Percentiles rank a stretch among this genome's conserved stretches.
Evolutionary conservation across 2,888 invertebrate genomes (phyloP).

Genomic region (Cephus pulcher): DNA sequence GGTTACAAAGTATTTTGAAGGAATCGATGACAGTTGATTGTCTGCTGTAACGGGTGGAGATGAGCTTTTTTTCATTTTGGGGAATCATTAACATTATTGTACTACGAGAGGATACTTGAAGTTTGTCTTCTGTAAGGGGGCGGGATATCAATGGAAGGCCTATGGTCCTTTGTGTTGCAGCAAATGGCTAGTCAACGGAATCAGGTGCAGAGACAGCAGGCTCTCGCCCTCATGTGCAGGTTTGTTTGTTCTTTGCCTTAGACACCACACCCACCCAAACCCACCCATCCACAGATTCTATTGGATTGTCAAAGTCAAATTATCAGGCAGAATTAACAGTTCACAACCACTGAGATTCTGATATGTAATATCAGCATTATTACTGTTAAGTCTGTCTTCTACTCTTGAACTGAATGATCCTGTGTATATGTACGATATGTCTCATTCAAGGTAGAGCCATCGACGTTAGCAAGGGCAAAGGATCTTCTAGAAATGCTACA

Average conservation of each 20-base stretch:
- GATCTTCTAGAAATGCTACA: background rate
- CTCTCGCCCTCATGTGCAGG: conserved; percentile 92
- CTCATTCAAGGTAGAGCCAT: background rate
- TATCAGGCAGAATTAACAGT: background rate
- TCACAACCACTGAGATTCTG: background rate
- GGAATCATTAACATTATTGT: background rate
- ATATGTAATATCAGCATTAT: background rate
- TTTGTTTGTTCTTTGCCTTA: conserved; percentile 67
- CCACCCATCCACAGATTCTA: background rate
- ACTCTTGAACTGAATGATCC: background rate
- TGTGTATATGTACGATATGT: background rate
- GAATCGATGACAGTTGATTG: background rate
- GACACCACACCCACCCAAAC: conserved; percentile 19
- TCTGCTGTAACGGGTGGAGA: background rate
- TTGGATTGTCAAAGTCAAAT: background rate
- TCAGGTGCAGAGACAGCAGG: conserved; percentile 90
- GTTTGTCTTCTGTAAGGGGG: conserved; percentile 43
- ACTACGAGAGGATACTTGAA: background rate
- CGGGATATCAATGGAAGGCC: conserved; percentile 64
- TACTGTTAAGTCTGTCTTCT: background rate
- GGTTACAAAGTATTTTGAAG: background rate
- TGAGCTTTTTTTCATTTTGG: background rate
- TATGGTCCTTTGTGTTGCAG: conserved; percentile 71
- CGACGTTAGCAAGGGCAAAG: background rate
- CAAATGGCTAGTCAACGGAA: conserved; percentile 90